Conservation (phyloP, 2,113 vertebrate genomes). For the Cairina moschata region DNA sequence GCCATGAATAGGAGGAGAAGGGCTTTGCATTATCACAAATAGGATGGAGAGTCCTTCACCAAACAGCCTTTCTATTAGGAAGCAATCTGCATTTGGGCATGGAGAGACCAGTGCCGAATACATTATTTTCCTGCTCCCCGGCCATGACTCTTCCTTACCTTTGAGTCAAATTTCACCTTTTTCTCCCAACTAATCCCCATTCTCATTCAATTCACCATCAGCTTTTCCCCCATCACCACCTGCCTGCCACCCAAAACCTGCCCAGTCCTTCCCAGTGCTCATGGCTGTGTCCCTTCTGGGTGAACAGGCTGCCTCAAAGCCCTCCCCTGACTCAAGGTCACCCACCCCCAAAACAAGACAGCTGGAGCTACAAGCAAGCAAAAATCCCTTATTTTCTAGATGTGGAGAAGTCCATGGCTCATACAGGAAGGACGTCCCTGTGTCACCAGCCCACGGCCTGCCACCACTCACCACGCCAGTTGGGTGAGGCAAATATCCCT, state of each 20-base stretch:
- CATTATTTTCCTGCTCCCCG: not conserved
- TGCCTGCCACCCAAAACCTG: not conserved
- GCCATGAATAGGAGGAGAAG: not conserved
- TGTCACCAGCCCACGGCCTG: not conserved
- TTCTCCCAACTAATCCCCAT: not conserved
- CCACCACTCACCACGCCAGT: not conserved
- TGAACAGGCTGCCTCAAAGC: not conserved
- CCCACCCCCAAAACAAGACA: not conserved
- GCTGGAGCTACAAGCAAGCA: not conserved
- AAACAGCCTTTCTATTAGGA: not conserved
- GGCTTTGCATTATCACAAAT: not conserved
- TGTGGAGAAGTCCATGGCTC: not conserved
- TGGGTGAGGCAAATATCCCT: not conserved
- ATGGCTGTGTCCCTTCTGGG: not conserved
- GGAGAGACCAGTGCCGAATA: not conserved
- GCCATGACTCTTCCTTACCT: not conserved
- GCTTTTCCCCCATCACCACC: not conserved
- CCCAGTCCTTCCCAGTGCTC: fast-evolving
- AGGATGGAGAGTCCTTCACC: not conserved
- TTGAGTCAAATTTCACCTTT: not conserved
- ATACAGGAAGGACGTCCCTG: not conserved
- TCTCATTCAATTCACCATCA: not conserved
- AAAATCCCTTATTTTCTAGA: not conserved
- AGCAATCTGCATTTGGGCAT: not conserved
- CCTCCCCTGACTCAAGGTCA: not conserved